Evolutionary conservation across 2,888 invertebrate species (phyloP).

Genomic region (Polietes domitor): DNA sequence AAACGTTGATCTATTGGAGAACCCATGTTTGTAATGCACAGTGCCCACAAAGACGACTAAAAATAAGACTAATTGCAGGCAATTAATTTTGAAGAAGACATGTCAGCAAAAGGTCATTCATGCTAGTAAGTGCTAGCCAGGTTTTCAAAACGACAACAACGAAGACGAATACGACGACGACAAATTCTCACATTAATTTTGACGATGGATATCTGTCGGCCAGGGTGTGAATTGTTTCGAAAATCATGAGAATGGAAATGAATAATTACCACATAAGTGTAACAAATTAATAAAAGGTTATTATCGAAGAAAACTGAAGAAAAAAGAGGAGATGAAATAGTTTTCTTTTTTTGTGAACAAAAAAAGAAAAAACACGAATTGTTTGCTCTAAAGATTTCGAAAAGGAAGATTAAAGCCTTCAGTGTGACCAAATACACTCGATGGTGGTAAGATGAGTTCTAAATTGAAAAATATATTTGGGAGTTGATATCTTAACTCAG

Average conservation of each 20-base stretch:
- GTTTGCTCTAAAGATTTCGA: too few relatives aligned
- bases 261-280: conserved; percentile 55
- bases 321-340: neutral
- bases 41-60: neutral
- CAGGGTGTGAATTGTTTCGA: neutral
- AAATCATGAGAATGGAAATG: neutral
- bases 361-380: too few relatives aligned
- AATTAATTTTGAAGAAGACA: conserved; percentile 29
- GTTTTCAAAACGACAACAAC: neutral
- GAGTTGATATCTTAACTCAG: too few relatives aligned
- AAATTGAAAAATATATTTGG: too few relatives aligned
- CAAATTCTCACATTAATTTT: conserved; percentile 33
- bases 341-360: too few relatives aligned
- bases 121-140: neutral
- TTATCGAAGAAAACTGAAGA: neutral
- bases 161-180: conserved; percentile 4
- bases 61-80: conserved; percentile 13
- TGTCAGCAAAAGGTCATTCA: conserved; percentile 32
- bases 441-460: too few relatives aligned
- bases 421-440: too few relatives aligned
- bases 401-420: too few relatives aligned
- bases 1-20: neutral
- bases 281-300: conserved; percentile 57
- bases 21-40: neutral
- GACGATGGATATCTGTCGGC: conserved; percentile 3